A percentile compares a stretch with the other conserved stretches of the same genome.
Evolutionary conservation across 2,113 vertebrate species (phyloP).

Genomic region (Phrynocephalus versicolor): DNA sequence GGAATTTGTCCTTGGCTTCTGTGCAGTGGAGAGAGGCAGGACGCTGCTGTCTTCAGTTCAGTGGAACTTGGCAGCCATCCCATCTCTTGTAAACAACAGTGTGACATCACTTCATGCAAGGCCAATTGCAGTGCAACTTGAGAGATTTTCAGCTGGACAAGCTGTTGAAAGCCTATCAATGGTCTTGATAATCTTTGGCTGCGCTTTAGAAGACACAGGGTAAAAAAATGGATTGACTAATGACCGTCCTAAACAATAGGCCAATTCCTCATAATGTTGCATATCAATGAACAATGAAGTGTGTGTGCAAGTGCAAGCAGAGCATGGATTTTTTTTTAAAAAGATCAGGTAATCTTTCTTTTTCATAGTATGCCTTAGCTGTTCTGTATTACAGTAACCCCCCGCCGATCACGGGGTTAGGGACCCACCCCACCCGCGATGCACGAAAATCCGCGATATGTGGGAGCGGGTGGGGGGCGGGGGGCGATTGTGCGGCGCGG

Average conservation of each 20-base stretch:
- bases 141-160: constrained; percentile 60
- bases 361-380: constrained; percentile 23
- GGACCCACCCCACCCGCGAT: too few relatives aligned
- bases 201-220: constrained; percentile 56
- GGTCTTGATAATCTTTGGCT: constrained; percentile 70
- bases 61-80: constrained; percentile 73
- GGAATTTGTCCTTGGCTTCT: constrained; percentile 61
- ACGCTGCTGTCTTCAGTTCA: constrained; percentile 66
- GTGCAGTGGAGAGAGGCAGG: constrained; percentile 59
- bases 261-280: constrained; percentile 60
- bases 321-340: background rate
- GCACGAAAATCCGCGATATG: too few relatives aligned
- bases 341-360: constrained; percentile 6
- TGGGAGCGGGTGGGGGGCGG: too few relatives aligned
- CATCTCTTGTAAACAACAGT: constrained; percentile 74
- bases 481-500: too few relatives aligned
- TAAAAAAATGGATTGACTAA: constrained; percentile 49
- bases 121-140: constrained; percentile 58
- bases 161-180: constrained; percentile 66
- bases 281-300: background rate
- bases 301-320: constrained; percentile 2
- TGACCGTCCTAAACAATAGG: constrained; percentile 69
- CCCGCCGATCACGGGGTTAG: too few relatives aligned
- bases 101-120: constrained; percentile 64
- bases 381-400: constrained; percentile 35